Conservation (phyloP, 2,888 invertebrate species). For the Drosophila lacicola region DNA sequence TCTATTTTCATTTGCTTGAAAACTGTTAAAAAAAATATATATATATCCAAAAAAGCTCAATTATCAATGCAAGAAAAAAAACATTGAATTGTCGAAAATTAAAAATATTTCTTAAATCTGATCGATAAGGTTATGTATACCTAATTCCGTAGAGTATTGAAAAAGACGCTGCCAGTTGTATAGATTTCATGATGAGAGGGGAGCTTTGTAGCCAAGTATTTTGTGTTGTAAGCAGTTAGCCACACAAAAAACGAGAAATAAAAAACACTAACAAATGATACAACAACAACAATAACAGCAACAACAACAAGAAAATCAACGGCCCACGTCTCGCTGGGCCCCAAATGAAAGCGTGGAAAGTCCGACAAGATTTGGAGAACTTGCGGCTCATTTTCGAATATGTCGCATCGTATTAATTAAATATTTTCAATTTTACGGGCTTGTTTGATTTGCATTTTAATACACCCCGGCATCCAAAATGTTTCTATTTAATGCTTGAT, state of each 20-base stretch:
- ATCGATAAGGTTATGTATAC: neutral
- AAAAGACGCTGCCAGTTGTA: conserved; percentile 16
- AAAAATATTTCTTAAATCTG: too few relatives aligned
- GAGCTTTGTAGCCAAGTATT: conserved; percentile 65
- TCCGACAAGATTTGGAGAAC: conserved; percentile 35
- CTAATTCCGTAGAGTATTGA: conserved; percentile 19
- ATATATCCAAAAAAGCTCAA: too few relatives aligned
- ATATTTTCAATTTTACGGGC: conserved; percentile 78
- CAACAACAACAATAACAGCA: conserved; percentile 11
- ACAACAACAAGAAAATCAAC: conserved; percentile 27
- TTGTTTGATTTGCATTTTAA: conserved; percentile 80
- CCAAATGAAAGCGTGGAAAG: conserved; percentile 64
- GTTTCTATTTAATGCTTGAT: conserved; percentile 75
- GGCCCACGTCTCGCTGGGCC: conserved; percentile 34
- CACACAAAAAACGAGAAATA: conserved; percentile 12
- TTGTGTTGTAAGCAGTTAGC: conserved; percentile 57
- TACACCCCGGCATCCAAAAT: conserved; percentile 69
- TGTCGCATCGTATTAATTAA: conserved; percentile 79
- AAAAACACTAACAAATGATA: conserved; percentile 27
- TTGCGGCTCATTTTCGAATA: conserved; percentile 45
- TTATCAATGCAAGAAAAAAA: neutral
- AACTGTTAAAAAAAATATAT: too few relatives aligned
- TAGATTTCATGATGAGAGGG: conserved; percentile 16
- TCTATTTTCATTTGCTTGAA: too few relatives aligned
- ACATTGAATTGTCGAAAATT: neutral